Percentiles rank a stretch among this genome's conserved stretches.
Evolutionary conservation across 2,888 invertebrate species (phyloP).

Genomic region (Cerastis leucographa): DNA sequence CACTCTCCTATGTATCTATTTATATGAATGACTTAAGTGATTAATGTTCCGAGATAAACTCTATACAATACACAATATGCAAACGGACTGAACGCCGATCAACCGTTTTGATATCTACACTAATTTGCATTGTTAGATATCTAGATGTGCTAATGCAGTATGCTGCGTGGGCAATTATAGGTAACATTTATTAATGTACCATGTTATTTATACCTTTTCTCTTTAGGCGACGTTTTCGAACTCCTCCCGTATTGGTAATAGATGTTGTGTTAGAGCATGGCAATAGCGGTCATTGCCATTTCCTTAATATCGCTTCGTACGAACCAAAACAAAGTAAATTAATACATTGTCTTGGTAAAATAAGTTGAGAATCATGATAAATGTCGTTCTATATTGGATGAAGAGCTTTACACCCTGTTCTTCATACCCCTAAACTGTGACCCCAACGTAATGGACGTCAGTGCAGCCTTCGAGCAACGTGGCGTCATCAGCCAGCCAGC

Average conservation of each 20-base stretch:
- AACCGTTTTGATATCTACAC: constrained; percentile 65
- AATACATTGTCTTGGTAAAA: neutral
- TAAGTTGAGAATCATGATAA: neutral
- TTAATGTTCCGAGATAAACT: constrained; percentile 69
- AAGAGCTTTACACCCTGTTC: no score
- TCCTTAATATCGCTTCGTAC: neutral
- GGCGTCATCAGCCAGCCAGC: no score
- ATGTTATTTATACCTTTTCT: constrained; percentile 29
- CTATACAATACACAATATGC: constrained; percentile 66
- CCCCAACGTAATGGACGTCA: no score
- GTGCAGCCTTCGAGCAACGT: no score
- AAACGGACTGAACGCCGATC: constrained; percentile 65
- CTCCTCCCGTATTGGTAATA: neutral
- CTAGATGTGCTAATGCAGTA: constrained; percentile 63
- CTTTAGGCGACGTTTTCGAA: neutral
- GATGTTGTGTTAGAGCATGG: neutral
- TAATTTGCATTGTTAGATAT: constrained; percentile 69
- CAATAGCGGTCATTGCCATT: neutral
- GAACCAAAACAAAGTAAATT: neutral
- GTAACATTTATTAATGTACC: constrained; percentile 42
- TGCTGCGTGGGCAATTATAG: constrained; percentile 57
- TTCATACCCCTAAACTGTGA: no score
- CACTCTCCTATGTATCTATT: constrained; percentile 49
- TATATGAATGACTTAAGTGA: constrained; percentile 65
- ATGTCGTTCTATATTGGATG: no score